Percentiles rank a stretch among this genome's conserved stretches.
These are phyloP conservation scores for Platanista minor DNA, from an alignment of 2,113 vertebrate genomes.

Conservation along the genomic window DNA sequence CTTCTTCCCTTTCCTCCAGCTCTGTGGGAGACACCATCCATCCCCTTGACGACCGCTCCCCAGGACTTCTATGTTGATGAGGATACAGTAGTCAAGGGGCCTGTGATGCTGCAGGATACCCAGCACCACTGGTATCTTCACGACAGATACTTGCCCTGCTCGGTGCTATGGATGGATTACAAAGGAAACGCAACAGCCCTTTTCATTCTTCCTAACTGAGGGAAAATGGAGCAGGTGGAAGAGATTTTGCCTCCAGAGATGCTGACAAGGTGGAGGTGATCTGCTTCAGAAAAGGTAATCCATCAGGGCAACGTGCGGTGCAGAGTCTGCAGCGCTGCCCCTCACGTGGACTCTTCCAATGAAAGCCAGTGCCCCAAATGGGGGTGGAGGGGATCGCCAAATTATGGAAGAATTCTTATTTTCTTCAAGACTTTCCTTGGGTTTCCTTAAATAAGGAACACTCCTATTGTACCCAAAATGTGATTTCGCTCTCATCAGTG, in stretches of 20 bases:
- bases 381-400: background rate
- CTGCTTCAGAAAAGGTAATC: background rate
- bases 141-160: constrained; percentile 77
- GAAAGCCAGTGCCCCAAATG: background rate
- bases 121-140: constrained; percentile 62
- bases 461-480: background rate
- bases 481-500: background rate
- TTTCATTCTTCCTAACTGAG: constrained; percentile 80
- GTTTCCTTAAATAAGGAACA: background rate
- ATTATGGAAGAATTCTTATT: background rate
- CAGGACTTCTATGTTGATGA: constrained; percentile 70
- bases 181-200: constrained; percentile 78
- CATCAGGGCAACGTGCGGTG: accelerated
- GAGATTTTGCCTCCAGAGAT: constrained; percentile 39
- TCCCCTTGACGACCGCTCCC: background rate
- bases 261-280: background rate
- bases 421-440: background rate
- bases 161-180: constrained; percentile 81
- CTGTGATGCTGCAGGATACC: constrained; percentile 72
- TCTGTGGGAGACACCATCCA: constrained; percentile 77
- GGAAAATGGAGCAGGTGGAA: constrained; percentile 79
- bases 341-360: accelerated
- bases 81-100: constrained; percentile 49
- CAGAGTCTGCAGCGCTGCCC: accelerated
- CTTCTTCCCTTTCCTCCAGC: constrained; percentile 47